Evolutionary conservation across 2,888 invertebrate genomes (phyloP), one percentile per base, ranked within the genome.

Genomic region (Agrotis segetum): DNA sequence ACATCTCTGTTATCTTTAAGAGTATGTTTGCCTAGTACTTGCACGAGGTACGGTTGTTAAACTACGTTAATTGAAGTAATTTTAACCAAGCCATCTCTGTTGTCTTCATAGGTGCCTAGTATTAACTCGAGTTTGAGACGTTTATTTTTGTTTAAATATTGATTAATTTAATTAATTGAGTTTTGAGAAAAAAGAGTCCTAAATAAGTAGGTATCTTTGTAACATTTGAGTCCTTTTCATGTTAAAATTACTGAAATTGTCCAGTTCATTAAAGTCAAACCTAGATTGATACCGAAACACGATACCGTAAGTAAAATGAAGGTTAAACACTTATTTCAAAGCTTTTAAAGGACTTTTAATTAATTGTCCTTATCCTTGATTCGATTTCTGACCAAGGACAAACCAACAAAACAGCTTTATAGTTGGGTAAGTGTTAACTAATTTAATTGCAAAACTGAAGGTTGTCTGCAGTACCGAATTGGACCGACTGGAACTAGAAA

Each of bases 401-500:
- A n/a, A 56, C 34, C n/a, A 67, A 47, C 67, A 24, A 19, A 67
- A 46, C n/a, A 34, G 2, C n/a, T 34, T 46, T 46, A 21, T 24
- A 50, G 44, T 52, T 52, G 13, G 16, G 19, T 50, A 46, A 46
- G 50, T 53, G 46, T 9, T 19, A 34, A 34, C 40, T 29, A 14
- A 44, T 59, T 40, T 40, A 19, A 21, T 64, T 59, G 66, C 40
- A 47, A 79, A 62, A 49, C 21, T 49, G 11, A 74, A 62, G 56
- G 24, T 63, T 63, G 46, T 60, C 46, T 60, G 49, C 29, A 67
- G 46, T 17, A 17, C 21, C 46, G 24, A 58, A 65, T 61, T 62
- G 70, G 50, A 59, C 34, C 53, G 44, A 66, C 40, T 74, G 62
- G 59, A 66, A 66, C 55, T 44, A 76, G 44, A 64, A 66, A 55